Percentiles rank a stretch among this genome's conserved stretches.
Conservation (phyloP, 64 coral and sea anemone genomes). For the Pachyseris speciosa region DNA sequence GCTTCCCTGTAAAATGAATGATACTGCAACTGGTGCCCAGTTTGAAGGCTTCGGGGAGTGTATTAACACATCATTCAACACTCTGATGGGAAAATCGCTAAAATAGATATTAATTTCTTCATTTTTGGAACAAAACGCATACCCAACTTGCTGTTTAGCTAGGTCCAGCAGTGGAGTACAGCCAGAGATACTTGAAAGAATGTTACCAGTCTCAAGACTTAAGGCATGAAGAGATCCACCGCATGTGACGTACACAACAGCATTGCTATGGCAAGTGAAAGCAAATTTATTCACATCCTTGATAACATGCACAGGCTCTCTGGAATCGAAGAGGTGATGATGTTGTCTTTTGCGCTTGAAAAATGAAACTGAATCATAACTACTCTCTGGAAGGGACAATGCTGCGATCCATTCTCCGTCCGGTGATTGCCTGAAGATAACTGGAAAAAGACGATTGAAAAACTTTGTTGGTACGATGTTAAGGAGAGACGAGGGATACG, state of each 20-base stretch:
- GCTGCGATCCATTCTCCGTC: not conserved
- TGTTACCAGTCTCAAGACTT: not conserved
- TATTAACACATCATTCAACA: not conserved
- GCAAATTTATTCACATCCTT: not conserved
- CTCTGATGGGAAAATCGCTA: not conserved
- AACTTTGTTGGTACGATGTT: not conserved
- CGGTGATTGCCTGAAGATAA: not conserved
- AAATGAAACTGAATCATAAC: not conserved
- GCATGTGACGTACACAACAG: not conserved
- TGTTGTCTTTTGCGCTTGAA: not conserved
- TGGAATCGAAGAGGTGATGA: not conserved
- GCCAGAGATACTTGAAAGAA: not conserved
- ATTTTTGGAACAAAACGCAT: not conserved
- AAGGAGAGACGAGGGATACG: too few species aligned
- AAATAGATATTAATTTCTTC: not conserved
- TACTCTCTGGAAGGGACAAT: too few species aligned
- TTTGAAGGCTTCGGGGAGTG: not conserved
- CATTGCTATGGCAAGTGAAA: not conserved
- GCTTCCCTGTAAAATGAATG: not conserved
- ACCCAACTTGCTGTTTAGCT: not conserved
- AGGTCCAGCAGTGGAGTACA: not conserved
- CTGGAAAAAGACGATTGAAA: too few species aligned
- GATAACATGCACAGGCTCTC: not conserved
- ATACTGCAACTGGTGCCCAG: not conserved
- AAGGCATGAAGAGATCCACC: not conserved